Conservation (phyloP, 2,797 vertebrate species). For the Meda fulgida region DNA sequence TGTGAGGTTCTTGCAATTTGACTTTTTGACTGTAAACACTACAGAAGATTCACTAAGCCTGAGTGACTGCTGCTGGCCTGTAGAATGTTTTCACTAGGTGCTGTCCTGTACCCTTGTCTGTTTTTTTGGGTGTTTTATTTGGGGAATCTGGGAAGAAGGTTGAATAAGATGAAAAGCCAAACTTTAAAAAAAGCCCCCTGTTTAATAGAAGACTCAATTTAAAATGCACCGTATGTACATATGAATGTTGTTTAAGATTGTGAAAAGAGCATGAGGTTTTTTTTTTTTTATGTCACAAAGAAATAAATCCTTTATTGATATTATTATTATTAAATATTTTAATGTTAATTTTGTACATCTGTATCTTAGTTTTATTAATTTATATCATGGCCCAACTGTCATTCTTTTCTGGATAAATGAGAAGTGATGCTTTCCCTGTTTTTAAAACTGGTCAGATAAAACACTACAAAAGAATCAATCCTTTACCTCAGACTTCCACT, state of each 20-base stretch:
- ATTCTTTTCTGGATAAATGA: constrained; percentile 57
- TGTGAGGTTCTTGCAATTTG: constrained; percentile 26
- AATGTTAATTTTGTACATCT: constrained; percentile 71
- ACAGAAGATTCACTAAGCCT: constrained; percentile 3
- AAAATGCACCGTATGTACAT: constrained; percentile 71
- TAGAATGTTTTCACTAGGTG: constrained; percentile 44
- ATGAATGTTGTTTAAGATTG: constrained; percentile 72
- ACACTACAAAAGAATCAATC: constrained; percentile 72
- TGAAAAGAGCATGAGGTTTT: constrained; percentile 74
- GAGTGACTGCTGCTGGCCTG: constrained; percentile 41
- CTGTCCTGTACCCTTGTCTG: constrained; percentile 42
- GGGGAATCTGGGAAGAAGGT: background rate
- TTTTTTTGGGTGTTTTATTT: constrained; percentile 19
- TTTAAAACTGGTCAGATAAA: constrained; percentile 57
- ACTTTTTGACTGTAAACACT: constrained; percentile 40
- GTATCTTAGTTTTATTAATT: constrained; percentile 71
- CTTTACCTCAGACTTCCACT: constrained; percentile 85
- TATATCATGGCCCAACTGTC: constrained; percentile 67
- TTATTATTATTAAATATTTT: constrained; percentile 64
- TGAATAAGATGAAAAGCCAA: constrained; percentile 32
- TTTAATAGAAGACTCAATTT: constrained; percentile 60
- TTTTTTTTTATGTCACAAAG: constrained; percentile 65
- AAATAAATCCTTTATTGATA: constrained; percentile 70
- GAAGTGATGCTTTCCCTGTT: constrained; percentile 51
- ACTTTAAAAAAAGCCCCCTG: constrained; percentile 45